phyloP scores from a whole-genome alignment of 1,140 invertebrate species.

The Polypedilum pembai region DNA sequence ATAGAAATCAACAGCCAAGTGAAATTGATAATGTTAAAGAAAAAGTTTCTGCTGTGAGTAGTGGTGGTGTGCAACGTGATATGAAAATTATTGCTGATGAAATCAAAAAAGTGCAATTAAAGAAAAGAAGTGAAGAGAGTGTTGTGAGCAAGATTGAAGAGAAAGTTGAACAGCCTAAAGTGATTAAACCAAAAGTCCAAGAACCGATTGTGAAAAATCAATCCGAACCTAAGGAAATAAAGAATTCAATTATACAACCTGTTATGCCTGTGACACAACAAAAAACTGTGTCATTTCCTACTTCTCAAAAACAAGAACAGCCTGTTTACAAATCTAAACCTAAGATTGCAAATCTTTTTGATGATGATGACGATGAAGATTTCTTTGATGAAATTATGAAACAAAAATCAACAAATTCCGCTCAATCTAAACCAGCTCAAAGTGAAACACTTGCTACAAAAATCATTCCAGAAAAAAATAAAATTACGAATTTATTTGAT shows the following conservation, averaged over 20 bases:
- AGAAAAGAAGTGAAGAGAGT: background rate
- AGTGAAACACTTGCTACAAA: background rate
- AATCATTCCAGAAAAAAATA: slow-evolving; percentile 29
- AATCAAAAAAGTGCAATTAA: background rate
- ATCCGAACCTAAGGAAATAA: background rate
- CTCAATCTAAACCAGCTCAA: slow-evolving; percentile 17
- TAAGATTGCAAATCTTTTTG: slow-evolving; percentile 34
- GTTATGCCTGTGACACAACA: background rate
- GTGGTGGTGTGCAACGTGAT: background rate
- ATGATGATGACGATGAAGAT: slow-evolving; percentile 39
- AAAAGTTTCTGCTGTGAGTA: background rate
- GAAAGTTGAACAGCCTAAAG: too few species aligned
- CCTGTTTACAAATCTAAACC: background rate
- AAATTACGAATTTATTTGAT: slow-evolving; percentile 41
- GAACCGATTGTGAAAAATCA: background rate
- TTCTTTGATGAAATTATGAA: slow-evolving; percentile 33
- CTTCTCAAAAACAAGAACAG: background rate
- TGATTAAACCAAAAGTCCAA: too few species aligned
- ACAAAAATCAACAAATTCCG: slow-evolving; percentile 22
- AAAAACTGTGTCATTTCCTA: too few species aligned
- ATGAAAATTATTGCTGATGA: background rate
- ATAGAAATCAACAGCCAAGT: background rate
- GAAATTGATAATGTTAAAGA: background rate
- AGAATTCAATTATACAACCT: too few species aligned
- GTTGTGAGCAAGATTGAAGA: background rate